phyloP scores from a whole-genome alignment of 2,888 invertebrate genomes.

The Ischnus inquisitorius region DNA sequence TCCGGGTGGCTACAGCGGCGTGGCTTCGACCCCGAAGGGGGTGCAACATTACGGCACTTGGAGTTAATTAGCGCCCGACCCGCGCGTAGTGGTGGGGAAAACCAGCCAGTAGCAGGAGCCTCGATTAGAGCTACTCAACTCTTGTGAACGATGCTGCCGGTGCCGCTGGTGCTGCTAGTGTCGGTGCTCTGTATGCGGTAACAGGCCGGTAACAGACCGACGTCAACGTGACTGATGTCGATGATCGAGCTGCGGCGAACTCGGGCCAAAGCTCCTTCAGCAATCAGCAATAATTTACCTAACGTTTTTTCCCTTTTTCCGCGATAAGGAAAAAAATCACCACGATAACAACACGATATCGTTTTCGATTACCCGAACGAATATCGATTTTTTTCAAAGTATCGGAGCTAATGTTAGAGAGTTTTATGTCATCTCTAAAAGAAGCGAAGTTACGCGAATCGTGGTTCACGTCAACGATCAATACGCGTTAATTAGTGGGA shows the following conservation, averaged over 20 bases:
- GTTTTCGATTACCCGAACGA: no score
- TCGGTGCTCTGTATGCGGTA: constrained; percentile 26
- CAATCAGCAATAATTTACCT: constrained; percentile 23
- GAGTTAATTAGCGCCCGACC: constrained; percentile 63
- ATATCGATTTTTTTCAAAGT: no score
- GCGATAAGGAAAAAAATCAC: neutral
- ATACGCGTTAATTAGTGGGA: no score
- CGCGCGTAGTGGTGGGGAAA: constrained; percentile 16
- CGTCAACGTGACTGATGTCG: constrained; percentile 44
- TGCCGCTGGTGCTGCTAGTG: constrained; percentile 4
- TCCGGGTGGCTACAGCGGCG: constrained; percentile 28
- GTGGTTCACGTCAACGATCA: no score
- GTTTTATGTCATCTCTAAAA: no score
- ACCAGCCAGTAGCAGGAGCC: constrained; percentile 55
- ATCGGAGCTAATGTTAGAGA: no score
- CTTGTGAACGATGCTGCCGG: constrained; percentile 47
- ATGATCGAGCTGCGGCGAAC: constrained; percentile 49
- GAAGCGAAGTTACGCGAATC: no score
- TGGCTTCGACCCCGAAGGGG: constrained; percentile 51
- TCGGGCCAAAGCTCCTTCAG: neutral
- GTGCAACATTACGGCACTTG: constrained; percentile 63
- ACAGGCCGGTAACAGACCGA: constrained; percentile 32
- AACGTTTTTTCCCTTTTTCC: neutral
- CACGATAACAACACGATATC: neutral
- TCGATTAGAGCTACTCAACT: constrained; percentile 61